Base-by-base conservation (phyloP, 2,113 vertebrate genomes). In the Lichenostomus cassidix region DNA sequence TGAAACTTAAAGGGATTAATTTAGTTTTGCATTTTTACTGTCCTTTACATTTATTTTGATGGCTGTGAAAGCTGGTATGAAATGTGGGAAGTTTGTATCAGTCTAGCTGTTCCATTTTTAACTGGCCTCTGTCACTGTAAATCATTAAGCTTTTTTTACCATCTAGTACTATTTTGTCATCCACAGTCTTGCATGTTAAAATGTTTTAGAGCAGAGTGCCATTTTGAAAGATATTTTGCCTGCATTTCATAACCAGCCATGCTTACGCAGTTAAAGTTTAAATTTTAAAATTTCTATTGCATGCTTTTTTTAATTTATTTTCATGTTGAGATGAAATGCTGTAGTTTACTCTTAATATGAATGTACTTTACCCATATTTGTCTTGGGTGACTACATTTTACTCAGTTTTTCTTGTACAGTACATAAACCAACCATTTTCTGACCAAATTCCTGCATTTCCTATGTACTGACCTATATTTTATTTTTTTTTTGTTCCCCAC, bases 391-490 rank as follows among this genome's bases (percentile, higher is more conserved):
- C 98, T 98, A 98, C 98, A 98, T 99, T 98, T 99, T 98, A 97
- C 98, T 97, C 97, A 98, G 98, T 99, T 98, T 99, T 99, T 98
- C 98, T 99, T 98, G 97, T 99, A 98, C 98, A 98, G 98, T 98
- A 98, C 98, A 99, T 99, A 99, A 98, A 98, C 98, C 99, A 99
- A 99, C 98, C 99, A 99, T 99, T 98, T 99, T 99, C 98, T 99
- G 99, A 99, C 99, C 99, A 99, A 99, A 99, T 99, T 98, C 98
- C 99, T 99, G 99, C 99, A 99, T 99, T 99, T 99, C 98, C 98
- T 99, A 98, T 99, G 99, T 99, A 99, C 99, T 99, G 99, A 99
- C 99, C 98, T 99, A 98, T 99, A 99, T 99, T 99, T 99, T 99
- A 99, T 99, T 99, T 99, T 99, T 99, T 99, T 99, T 99, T 98